Base-by-base conservation (phyloP, 2,888 invertebrate species). In the Xylota sylvarum region DNA sequence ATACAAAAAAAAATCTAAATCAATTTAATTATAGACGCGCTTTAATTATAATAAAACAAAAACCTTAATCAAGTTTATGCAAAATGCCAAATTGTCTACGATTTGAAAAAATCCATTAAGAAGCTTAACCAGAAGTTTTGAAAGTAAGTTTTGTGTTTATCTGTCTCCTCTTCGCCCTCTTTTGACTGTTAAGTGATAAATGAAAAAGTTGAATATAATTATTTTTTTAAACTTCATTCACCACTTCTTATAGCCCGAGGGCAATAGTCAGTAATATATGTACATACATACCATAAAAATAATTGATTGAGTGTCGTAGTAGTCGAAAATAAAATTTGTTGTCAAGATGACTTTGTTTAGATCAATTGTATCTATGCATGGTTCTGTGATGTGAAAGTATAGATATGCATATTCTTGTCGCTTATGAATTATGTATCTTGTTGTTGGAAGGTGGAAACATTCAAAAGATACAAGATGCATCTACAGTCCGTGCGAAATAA, bases 21-120 rank as follows among this genome's bases (percentile, higher is more conserved):
- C 35, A 35, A 6, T 19, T 19, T 35, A 58, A 35, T 37, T 58
- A n/a, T 27, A 27, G 27, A 52, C 19, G 23, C 12, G 27, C 12
- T 30, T 23, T n/a, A 30, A n/a, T 52, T 48, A 19, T 19, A 48
- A 48, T 10, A 19, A 30, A n/a, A n/a, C n/a, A n/a, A 50, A 27
- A 52, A 2, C n/a, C 1, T n/a, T n/a, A 50, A 50, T 23, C 50
- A 50, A 50, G n/a, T 19, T 23, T 48, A 52, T 52, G 52, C 52
- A 30, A 52, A 50, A 52, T 30, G n/a, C 27, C 30, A 52, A n/a
- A 5, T 6, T 52, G 19, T 52, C 27, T 52, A 30, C 52, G 27
- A n/a, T 30, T 52, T 30, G 27, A n/a, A n/a, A n/a, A n/a, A n/a
- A 12, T 27, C 30, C 52, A 30, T 27, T 30, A 52, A 27, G 19